A percentile compares a stretch with the other conserved stretches of the same genome.
These are phyloP conservation scores for Sapayoa aenigma DNA, from an alignment of 2,113 vertebrate species.

Conservation along the genomic window DNA sequence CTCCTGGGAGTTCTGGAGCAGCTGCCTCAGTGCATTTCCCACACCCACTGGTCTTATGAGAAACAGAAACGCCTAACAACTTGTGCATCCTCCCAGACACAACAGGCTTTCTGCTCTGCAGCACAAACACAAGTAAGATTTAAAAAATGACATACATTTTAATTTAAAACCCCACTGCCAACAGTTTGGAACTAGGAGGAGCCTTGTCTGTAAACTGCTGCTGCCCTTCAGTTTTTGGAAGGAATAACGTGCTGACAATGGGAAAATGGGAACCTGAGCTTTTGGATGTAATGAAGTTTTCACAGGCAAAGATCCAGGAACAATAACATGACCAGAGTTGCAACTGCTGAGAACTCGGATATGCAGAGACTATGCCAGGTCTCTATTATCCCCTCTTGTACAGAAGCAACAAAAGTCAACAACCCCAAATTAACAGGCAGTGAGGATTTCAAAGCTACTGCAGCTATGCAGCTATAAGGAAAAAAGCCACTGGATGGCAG, in stretches of 20 bases:
- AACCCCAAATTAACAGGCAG: neutral
- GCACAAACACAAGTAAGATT: neutral
- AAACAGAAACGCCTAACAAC: neutral
- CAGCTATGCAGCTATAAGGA: neutral
- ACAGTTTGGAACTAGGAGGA: neutral
- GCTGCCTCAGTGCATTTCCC: neutral
- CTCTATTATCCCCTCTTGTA: neutral
- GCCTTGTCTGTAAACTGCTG: neutral
- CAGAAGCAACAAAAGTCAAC: neutral
- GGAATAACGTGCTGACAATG: neutral
- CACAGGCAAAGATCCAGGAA: neutral
- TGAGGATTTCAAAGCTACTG: neutral
- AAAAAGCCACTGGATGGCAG: neutral
- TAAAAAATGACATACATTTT: neutral
- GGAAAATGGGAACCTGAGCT: neutral
- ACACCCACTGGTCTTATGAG: fast-evolving
- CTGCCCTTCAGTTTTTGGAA: neutral
- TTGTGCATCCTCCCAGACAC: neutral
- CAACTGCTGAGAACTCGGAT: neutral
- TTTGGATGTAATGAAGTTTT: neutral
- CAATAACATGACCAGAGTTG: neutral
- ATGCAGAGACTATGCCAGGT: neutral
- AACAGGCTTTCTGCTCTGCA: neutral
- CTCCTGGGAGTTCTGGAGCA: neutral
- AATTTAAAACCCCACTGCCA: neutral